Evolutionary conservation across 2,113 vertebrate genomes (phyloP).

Genomic region (Archocentrus centrarchus): DNA sequence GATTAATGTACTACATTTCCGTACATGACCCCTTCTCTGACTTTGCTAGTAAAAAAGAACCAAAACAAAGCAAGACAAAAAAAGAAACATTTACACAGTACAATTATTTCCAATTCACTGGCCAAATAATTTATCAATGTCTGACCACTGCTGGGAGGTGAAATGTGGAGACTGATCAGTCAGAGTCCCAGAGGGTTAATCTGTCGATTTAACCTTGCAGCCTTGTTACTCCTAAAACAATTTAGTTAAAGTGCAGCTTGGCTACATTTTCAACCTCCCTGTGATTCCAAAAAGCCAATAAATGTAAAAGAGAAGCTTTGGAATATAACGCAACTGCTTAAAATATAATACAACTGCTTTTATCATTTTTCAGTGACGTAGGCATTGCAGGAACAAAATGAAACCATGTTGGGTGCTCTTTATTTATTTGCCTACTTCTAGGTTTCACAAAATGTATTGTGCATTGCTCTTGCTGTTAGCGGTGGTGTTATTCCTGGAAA

Average conservation of each 20-base stretch:
- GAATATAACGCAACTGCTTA: not conserved
- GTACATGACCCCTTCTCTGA: not conserved
- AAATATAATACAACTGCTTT: not conserved
- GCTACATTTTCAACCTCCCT: not conserved
- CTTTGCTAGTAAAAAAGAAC: not conserved
- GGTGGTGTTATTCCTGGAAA: conserved; percentile 46
- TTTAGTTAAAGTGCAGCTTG: conserved; percentile 9
- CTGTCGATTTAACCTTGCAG: not conserved
- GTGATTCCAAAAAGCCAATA: not conserved
- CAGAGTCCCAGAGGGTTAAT: conserved; percentile 17
- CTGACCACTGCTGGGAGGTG: conserved; percentile 12
- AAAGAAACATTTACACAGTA: not conserved
- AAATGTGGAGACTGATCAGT: conserved; percentile 17
- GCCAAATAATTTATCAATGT: conserved; percentile 7
- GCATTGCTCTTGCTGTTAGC: conserved; percentile 20
- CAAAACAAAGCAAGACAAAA: not conserved
- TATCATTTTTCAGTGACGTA: not conserved
- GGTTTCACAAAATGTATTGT: conserved; percentile 7
- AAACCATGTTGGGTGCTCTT: not conserved
- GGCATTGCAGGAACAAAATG: not conserved
- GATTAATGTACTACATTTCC: not conserved
- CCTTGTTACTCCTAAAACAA: conserved; percentile 1
- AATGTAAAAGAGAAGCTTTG: not conserved
- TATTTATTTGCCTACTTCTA: not conserved
- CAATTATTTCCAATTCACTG: conserved; percentile 7